phyloP scores from a whole-genome alignment of 2,113 vertebrate genomes.

The human (Homo sapiens) region GRCh38 chrX:33890501-33891000 shows the following conservation, averaged over 20 bases:
- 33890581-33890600: background rate
- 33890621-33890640: background rate
- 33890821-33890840: background rate
- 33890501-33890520: background rate
- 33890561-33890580: background rate
- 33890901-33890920: background rate
- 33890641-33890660: background rate
- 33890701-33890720: slow-evolving; percentile 12
- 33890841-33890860: background rate
- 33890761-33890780: background rate
- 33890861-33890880: slow-evolving; percentile 44
- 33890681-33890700: background rate
- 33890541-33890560: background rate
- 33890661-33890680: background rate
- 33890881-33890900: slow-evolving; percentile 37
- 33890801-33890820: slow-evolving; percentile 22
- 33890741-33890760: background rate
- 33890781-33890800: slow-evolving; percentile 8
- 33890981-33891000: slow-evolving; percentile 51
- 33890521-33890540: background rate
- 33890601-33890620: background rate
- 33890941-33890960: slow-evolving; percentile 7
- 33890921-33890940: slow-evolving; percentile 50
- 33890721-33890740: background rate
- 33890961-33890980: slow-evolving; percentile 36